Conservation (phyloP, 2,888 invertebrate species). For the Nemapogon koenigi region DNA sequence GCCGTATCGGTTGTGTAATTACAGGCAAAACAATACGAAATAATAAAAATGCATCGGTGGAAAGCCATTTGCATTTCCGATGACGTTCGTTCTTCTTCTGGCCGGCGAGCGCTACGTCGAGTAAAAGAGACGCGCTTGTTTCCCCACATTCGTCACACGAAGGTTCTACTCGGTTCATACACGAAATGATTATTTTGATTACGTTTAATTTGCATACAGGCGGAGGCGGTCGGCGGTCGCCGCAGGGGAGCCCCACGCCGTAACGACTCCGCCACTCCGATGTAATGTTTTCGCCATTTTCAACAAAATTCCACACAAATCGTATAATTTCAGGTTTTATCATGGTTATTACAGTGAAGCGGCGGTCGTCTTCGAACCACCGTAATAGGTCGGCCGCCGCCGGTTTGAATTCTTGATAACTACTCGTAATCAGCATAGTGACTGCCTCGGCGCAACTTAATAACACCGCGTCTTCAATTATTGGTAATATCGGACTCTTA, state of each 20-base stretch:
- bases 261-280: slow-evolving; percentile 61
- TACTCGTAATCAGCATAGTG: slow-evolving; percentile 58
- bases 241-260: slow-evolving; percentile 40
- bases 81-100: slow-evolving; percentile 20
- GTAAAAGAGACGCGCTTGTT: slow-evolving; percentile 31
- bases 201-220: slow-evolving; percentile 62
- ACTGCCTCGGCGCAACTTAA: slow-evolving; percentile 48
- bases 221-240: slow-evolving; percentile 24
- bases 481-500: slow-evolving; percentile 57
- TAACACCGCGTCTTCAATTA: slow-evolving; percentile 51
- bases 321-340: slow-evolving; percentile 61
- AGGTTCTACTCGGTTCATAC: slow-evolving; percentile 34
- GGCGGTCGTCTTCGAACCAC: slow-evolving; percentile 47
- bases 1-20: slow-evolving; percentile 46
- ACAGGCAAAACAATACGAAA: slow-evolving; percentile 48
- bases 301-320: slow-evolving; percentile 64
- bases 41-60: slow-evolving; percentile 49
- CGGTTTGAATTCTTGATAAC: slow-evolving; percentile 60
- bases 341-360: slow-evolving; percentile 62
- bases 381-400: slow-evolving; percentile 51
- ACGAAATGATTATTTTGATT: slow-evolving; percentile 64
- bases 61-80: slow-evolving; percentile 50
- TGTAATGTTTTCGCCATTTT: slow-evolving; percentile 65
- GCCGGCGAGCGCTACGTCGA: background rate
- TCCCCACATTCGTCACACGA: slow-evolving; percentile 20